Conservation (phyloP, 2,113 vertebrate genomes). For the Xerus inauris region DNA sequence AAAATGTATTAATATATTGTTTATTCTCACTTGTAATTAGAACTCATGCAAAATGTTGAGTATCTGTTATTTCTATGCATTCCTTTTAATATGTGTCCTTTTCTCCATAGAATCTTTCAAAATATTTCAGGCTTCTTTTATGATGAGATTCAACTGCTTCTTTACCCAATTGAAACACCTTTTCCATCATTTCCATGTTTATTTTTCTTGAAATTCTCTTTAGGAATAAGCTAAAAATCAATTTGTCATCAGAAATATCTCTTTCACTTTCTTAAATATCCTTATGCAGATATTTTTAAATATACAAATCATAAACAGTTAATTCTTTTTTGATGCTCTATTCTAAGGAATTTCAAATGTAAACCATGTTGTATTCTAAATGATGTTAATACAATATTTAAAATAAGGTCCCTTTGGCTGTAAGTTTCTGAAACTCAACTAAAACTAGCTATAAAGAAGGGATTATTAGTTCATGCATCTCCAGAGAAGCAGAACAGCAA, state of each 20-base stretch:
- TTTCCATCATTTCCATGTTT: neutral
- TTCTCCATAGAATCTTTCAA: neutral
- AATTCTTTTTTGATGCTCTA: neutral
- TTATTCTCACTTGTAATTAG: neutral
- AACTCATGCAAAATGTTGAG: neutral
- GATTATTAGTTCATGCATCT: neutral
- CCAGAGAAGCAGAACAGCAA: neutral
- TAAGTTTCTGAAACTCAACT: conserved; percentile 39
- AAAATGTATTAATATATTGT: neutral
- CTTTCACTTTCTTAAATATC: neutral
- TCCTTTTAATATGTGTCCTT: neutral
- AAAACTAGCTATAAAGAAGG: neutral
- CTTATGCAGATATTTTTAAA: neutral
- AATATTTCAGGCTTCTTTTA: neutral
- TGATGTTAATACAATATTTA: neutral
- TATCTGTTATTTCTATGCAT: neutral
- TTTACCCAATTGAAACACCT: conserved; percentile 13
- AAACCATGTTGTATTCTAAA: neutral
- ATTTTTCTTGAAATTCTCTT: conserved; percentile 29
- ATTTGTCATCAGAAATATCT: neutral
- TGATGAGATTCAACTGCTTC: neutral
- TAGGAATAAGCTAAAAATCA: neutral
- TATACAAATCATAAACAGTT: neutral
- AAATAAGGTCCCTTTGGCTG: neutral
- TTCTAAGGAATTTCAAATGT: conserved; percentile 3